Conservation (phyloP, 2,113 vertebrate genomes). For the Vulpes lagopus region DNA sequence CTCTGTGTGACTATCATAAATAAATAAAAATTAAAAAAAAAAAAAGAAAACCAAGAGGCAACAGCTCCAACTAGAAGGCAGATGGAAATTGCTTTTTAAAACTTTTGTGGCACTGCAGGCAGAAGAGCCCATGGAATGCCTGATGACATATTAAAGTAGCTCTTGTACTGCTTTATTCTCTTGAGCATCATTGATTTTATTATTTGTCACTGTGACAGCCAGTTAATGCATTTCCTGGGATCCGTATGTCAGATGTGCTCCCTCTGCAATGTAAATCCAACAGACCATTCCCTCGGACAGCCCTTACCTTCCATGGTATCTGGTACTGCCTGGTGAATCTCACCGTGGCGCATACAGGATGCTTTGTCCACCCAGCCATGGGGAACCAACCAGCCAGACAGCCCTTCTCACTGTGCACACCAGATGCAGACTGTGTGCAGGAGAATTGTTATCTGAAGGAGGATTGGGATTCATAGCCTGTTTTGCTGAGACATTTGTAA, state of each 20-base stretch:
- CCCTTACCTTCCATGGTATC: neutral
- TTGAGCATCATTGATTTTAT: neutral
- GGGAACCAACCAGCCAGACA: neutral
- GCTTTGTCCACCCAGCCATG: accelerated
- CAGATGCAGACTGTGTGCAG: accelerated
- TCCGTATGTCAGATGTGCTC: accelerated
- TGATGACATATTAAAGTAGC: neutral
- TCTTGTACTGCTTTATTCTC: neutral
- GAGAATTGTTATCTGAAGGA: accelerated
- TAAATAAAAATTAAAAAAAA: no score
- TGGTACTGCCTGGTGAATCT: neutral
- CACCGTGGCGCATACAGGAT: neutral
- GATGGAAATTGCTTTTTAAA: neutral
- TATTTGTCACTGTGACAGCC: neutral
- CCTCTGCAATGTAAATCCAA: neutral
- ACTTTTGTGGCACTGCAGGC: neutral
- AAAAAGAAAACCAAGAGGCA: neutral
- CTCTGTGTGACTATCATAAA: no score
- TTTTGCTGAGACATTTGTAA: neutral
- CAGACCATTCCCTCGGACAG: accelerated
- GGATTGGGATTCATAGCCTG: accelerated
- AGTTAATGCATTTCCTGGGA: neutral
- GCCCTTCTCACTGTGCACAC: accelerated
- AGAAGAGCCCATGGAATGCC: neutral
- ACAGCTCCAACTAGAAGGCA: neutral